Percentiles rank a stretch among this genome's conserved stretches.
These are phyloP conservation scores for Lagenorhynchus albirostris DNA, from an alignment of 2,113 vertebrate species.

Conservation along the genomic window DNA sequence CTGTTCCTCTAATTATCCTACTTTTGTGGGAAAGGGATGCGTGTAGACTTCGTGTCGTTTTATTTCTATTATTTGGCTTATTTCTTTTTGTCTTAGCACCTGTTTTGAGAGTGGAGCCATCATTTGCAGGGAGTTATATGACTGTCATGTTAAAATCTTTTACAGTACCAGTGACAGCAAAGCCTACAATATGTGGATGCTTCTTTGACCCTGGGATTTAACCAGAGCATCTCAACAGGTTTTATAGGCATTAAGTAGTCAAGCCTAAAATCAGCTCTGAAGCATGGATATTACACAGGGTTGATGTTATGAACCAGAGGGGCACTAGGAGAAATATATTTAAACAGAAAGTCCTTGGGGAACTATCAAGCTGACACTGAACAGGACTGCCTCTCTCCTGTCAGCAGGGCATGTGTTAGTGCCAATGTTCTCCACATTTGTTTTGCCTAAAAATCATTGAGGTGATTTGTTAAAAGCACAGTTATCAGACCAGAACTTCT, in stretches of 20 bases:
- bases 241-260: constrained; percentile 45
- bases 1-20: background rate
- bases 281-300: background rate
- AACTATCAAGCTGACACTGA: background rate
- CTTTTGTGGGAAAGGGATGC: background rate
- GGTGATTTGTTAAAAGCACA: background rate
- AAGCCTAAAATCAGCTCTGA: constrained; percentile 19
- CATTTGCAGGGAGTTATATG: background rate
- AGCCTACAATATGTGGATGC: constrained; percentile 12
- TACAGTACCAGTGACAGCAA: background rate
- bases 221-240: constrained; percentile 21
- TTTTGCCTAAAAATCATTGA: background rate
- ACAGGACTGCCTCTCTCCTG: background rate
- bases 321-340: background rate
- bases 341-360: constrained; percentile 13
- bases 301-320: background rate
- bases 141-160: background rate
- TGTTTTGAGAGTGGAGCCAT: background rate
- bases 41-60: background rate
- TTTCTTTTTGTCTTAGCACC: constrained; percentile 21
- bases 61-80: background rate
- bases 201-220: constrained; percentile 46
- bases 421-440: background rate
- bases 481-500: background rate
- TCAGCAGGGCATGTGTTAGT: background rate